Base-by-base conservation (phyloP, 2,113 vertebrate species). In the Andinoacara biseriatus region DNA sequence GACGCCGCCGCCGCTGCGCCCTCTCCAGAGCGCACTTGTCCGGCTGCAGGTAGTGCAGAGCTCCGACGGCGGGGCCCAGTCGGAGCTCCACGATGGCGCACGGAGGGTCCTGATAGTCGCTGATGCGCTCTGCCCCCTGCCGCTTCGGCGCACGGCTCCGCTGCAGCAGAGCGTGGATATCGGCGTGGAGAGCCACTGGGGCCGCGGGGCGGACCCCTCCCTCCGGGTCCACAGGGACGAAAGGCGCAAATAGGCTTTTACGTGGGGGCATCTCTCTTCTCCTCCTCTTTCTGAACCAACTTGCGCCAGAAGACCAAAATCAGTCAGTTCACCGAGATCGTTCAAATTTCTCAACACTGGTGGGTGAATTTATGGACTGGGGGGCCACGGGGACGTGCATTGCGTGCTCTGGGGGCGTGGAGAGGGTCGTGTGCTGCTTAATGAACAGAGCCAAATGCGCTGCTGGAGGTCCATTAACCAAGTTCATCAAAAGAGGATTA, bases 401-500 rank as follows among this genome's bases (percentile, higher is more conserved):
- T 46, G 92, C 85, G 83, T 80, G 89, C 14, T 38, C 43, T 63
- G 89, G 86, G 93, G 93, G 95, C 94, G 94, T 94, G 95, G 93
- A 89, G 54, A 91, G 86, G 93, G 93, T 95, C 94, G 94, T 95
- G 95, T 94, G 95, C 93, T 87, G 93, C 82, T 69, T 84, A 80
- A 82, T 88, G 93, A 93, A 85, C 85, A 82, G 91, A 92, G 93
- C 91, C 92, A 93, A 90, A 89, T 2, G 20, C 72, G 1, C 94
- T 17, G 88, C 94, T 81, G 94, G 93, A 86, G 93, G 94, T 95
- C 94, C 62, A 91, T 94, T 93, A 94, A 93, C 87, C 18, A 75
- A 95, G 93, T 94, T 95, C 95, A 96, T 96, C 96, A 96, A 96
- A 94, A 94, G 83, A 80, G 95, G 95, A 96, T 96, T 96, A 96